Evolutionary conservation across 2,113 vertebrate species (phyloP), one percentile per base, ranked within the genome.

Genomic region (Capreolus pygargus): DNA sequence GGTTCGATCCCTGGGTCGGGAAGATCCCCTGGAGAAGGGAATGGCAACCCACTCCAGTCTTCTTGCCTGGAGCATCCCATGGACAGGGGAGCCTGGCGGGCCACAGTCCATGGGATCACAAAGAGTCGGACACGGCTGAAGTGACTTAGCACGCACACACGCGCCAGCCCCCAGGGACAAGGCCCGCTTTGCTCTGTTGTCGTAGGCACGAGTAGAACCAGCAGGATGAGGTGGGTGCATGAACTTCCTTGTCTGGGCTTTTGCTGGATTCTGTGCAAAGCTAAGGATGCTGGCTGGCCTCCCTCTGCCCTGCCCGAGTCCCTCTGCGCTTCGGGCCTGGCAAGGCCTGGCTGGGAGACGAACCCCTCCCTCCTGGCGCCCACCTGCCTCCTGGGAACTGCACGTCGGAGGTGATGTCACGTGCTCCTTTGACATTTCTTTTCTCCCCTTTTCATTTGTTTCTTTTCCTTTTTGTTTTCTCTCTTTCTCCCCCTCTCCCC

Each of bases 361-460:
- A 74, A 43, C 92, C 55, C 52, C 19, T 4, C n/a, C 5, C n/a
- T 36, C n/a, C 67, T 1, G 0, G 1, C 45, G 5, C 93, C 45
- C 96, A 33, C 95, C 52, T 76, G 79, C 94, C 87, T 60, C 11
- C 45, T 3, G 6, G 36, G 55, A 78, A 16, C 58, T 1, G 28
- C 28, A 4, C 96, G 84, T 97, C 97, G 70, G 94, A 94, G 98
- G 98, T 97, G 97, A 98, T 98, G 83, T 98, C 98, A 89, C 89
- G 30, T 98, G 98, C 98, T 98, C 84, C 98, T 98, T 98, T 96
- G 98, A 99, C 97, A 61, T 98, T 99, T 98, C 98, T 98, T 98
- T 99, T 98, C 98, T 98, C 97, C 98, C 98, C 94, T 96, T 88
- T 97, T 97, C 97, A 98, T 97, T 97, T 94, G 89, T 98, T 97